Base-by-base conservation (phyloP, 2,113 vertebrate genomes). In the Solea solea region DNA sequence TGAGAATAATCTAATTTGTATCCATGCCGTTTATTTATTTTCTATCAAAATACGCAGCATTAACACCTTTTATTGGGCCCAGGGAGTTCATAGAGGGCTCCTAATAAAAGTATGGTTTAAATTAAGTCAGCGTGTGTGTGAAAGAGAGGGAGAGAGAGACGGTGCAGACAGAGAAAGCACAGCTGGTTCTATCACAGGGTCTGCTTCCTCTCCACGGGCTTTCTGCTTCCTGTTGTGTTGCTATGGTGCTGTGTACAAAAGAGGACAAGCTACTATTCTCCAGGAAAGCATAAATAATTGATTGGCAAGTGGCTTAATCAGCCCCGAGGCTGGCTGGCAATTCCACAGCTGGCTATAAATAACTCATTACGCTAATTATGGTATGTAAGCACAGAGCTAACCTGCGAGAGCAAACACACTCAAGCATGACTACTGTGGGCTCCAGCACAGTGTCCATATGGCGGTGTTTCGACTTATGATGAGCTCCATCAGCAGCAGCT, bases 211-310 rank as follows among this genome's bases (percentile, higher is more conserved):
- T 86, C 87, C 74, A 41, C 73, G 65, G 71, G 82, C 69, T 81
- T 81, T 85, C 71, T 89, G 85, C 90, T 92, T 93, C 91, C 90
- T 93, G 92, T 93, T 93, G 91, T 92, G 93, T 92, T 93, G 86
- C 90, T 86, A 93, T 93, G 88, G 88, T 44, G 80, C 81, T 74
- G 74, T 79, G 79, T 64, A 88, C 90, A 92, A 90, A 92, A 82
- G 88, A 83, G 90, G 86, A 92, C 87, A 91, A 90, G 89, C 87
- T 82, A 85, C 83, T 85, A 82, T 84, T 89, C 89, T 92, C 75
- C 88, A 88, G 87, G 90, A 91, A 90, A 81, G 88, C 90, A 87
- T 92, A 90, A 90, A 93, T 93, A 92, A 92, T 90, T 92, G 92
- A 93, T 90, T 91, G 91, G 87, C 89, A 89, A 90, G 91, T 90